Conservation (phyloP, 2,888 invertebrate species). For the Dryocosmus kuriphilus region DNA sequence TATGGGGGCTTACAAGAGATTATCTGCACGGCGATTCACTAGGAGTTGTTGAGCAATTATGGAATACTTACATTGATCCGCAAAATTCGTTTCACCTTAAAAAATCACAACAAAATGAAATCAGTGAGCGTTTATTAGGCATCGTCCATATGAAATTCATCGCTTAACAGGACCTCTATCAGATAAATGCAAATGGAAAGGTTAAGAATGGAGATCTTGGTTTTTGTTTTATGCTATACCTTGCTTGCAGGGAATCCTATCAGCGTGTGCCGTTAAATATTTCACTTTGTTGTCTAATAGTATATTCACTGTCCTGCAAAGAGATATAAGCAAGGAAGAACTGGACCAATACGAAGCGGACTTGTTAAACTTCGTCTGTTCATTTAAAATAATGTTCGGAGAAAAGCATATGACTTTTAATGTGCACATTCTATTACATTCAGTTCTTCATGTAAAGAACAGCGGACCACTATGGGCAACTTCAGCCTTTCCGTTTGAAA, state of each 20-base stretch:
- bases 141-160: slow-evolving; percentile 44
- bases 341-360: background rate
- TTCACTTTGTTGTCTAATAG: background rate
- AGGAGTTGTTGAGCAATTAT: slow-evolving; percentile 5
- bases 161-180: slow-evolving; percentile 38
- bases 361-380: too few species aligned
- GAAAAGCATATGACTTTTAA: too few species aligned
- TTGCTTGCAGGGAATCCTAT: background rate
- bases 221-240: background rate
- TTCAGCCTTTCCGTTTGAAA: too few species aligned
- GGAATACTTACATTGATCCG: slow-evolving; percentile 8
- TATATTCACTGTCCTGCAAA: too few species aligned
- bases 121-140: slow-evolving; percentile 29
- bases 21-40: slow-evolving; percentile 28
- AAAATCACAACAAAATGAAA: too few species aligned
- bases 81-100: slow-evolving; percentile 7
- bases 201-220: background rate
- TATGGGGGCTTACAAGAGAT: slow-evolving; percentile 38
- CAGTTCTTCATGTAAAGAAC: too few species aligned
- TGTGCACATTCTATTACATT: too few species aligned
- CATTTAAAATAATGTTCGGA: too few species aligned
- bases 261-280: background rate
- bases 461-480: too few species aligned
- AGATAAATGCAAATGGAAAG: slow-evolving; percentile 30
- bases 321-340: too few species aligned